Conservation (phyloP, 2,888 invertebrate species). For the Patella pellucida region DNA sequence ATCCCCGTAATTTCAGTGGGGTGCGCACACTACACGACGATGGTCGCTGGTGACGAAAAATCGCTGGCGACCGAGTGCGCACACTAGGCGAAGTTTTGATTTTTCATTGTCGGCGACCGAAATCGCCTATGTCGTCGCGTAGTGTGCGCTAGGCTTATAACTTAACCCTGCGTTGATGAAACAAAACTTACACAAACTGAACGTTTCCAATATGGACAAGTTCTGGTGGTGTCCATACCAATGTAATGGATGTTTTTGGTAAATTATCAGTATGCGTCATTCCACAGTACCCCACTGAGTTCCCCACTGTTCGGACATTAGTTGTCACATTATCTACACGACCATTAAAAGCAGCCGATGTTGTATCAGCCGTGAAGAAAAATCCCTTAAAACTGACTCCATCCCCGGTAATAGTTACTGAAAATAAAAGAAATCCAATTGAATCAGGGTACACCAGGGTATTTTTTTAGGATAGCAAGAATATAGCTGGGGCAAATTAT, state of each 20-base stretch:
- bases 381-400: slow-evolving; percentile 18
- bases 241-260: slow-evolving; percentile 12
- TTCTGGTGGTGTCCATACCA: slow-evolving; percentile 16
- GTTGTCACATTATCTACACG: slow-evolving; percentile 8
- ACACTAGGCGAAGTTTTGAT: too few relatives aligned
- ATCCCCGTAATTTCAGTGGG: too few relatives aligned
- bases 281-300: slow-evolving; percentile 21
- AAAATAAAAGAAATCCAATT: neutral
- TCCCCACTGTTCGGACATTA: slow-evolving; percentile 10
- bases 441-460: too few relatives aligned
- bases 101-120: too few relatives aligned
- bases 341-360: slow-evolving; percentile 16
- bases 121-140: too few relatives aligned
- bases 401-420: slow-evolving; percentile 17
- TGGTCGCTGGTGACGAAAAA: too few relatives aligned
- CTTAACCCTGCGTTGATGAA: neutral
- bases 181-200: slow-evolving; percentile 20
- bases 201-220: slow-evolving; percentile 19
- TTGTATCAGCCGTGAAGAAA: slow-evolving; percentile 18
- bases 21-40: too few relatives aligned
- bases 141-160: too few relatives aligned
- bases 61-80: too few relatives aligned
- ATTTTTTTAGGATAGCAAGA: too few relatives aligned
- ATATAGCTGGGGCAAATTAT: too few relatives aligned
- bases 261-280: slow-evolving; percentile 20